Evolutionary conservation across 2,888 invertebrate species (phyloP).

Genomic region (Hirtodrosophila trivittata): DNA sequence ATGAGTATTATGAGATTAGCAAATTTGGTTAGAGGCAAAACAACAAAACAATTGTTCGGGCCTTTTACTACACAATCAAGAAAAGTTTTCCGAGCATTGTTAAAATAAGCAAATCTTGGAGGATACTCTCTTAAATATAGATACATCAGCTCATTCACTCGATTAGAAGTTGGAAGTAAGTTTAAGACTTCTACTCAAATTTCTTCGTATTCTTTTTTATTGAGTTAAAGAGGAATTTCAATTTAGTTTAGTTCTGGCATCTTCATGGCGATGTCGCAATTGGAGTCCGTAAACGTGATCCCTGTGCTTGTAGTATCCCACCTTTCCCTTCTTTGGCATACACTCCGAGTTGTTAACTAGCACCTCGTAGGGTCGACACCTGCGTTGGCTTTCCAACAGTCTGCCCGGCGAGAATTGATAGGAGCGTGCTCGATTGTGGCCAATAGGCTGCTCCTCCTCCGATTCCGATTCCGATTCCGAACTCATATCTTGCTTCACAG

Average conservation of each 20-base stretch:
- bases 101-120: no score
- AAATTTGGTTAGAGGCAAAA: not conserved
- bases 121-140: no score
- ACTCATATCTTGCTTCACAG: no score
- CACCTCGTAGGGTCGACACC: conserved; percentile 54
- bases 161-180: no score
- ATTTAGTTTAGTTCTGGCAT: no score
- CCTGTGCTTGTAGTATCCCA: conserved; percentile 34
- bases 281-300: conserved; percentile 38
- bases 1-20: not conserved
- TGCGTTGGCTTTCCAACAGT: not conserved
- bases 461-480: no score
- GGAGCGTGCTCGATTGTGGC: conserved; percentile 25
- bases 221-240: no score
- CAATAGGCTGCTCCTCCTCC: no score
- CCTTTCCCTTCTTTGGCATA: conserved; percentile 40
- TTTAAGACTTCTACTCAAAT: no score
- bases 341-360: conserved; percentile 39
- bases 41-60: not conserved
- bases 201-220: no score
- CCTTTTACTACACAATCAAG: no score
- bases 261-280: conserved; percentile 18
- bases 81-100: not conserved
- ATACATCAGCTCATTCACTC: no score
- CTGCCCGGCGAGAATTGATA: conserved; percentile 48